phyloP scores from a whole-genome alignment of 2,113 vertebrate species.

The Chiloscyllium plagiosum region DNA sequence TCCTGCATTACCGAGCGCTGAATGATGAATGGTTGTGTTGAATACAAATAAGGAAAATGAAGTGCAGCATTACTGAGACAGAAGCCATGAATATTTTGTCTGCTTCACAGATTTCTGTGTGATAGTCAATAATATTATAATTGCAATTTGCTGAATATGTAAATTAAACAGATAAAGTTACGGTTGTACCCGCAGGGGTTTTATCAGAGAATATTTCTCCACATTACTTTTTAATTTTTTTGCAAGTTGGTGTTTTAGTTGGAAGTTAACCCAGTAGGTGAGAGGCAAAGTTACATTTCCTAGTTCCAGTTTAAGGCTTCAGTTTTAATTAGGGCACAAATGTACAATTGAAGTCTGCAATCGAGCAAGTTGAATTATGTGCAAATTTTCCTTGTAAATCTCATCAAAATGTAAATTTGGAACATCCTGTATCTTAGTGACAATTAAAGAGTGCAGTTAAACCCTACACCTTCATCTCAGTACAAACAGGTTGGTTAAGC shows the following conservation, averaged over 20 bases:
- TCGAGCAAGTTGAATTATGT: neutral
- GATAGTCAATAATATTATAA: neutral
- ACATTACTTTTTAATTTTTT: neutral
- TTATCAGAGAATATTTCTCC: neutral
- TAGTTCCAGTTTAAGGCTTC: neutral
- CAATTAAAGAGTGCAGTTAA: neutral
- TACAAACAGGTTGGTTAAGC: no score
- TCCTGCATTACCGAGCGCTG: neutral
- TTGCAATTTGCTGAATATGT: neutral
- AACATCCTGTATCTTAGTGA: neutral
- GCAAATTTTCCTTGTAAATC: neutral
- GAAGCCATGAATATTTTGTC: neutral
- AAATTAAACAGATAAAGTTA: neutral
- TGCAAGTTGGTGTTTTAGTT: neutral
- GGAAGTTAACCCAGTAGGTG: neutral
- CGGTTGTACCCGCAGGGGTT: neutral
- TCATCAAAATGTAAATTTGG: neutral
- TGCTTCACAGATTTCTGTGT: neutral
- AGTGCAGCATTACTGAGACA: neutral
- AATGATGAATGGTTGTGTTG: neutral
- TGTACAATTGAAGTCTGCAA: neutral
- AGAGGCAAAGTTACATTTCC: neutral
- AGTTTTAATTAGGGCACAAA: neutral
- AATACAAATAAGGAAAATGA: neutral
- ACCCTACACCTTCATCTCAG: neutral